phyloP scores from a whole-genome alignment of 2,797 vertebrate genomes.

The Enoplosus armatus region DNA sequence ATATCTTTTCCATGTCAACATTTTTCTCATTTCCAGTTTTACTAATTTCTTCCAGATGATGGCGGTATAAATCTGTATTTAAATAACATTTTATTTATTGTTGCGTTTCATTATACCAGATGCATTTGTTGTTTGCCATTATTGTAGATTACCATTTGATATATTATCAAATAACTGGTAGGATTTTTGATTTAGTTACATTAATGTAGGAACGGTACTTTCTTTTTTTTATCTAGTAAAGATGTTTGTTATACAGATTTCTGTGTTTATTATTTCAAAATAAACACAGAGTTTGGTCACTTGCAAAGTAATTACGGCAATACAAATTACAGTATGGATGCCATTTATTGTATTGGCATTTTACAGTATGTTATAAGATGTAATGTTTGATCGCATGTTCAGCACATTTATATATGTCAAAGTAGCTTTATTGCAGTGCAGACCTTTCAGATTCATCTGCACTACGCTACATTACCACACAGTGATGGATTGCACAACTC shows the following conservation, averaged over 20 bases:
- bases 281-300: conserved; percentile 19
- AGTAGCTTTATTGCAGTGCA: neutral
- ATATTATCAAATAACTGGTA: conserved; percentile 23
- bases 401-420: neutral
- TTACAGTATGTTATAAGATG: neutral
- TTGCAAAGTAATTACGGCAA: conserved; percentile 19
- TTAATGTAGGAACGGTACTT: neutral
- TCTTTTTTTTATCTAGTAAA: conserved; percentile 53
- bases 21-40: conserved; percentile 13
- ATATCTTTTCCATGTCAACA: conserved; percentile 22
- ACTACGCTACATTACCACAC: neutral
- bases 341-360: conserved; percentile 17
- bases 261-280: conserved; percentile 17
- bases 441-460: neutral
- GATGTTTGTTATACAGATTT: conserved; percentile 51
- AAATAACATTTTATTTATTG: conserved; percentile 23
- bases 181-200: neutral
- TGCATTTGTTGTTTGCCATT: neutral
- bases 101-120: neutral
- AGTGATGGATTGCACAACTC: neutral
- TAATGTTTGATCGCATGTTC: conserved; percentile 2
- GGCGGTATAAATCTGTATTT: conserved; percentile 57
- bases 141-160: conserved; percentile 32
- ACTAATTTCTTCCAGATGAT: conserved; percentile 59
- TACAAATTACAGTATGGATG: conserved; percentile 1